phyloP scores from a whole-genome alignment of 2,888 invertebrate genomes.

The Agrilus mali region DNA sequence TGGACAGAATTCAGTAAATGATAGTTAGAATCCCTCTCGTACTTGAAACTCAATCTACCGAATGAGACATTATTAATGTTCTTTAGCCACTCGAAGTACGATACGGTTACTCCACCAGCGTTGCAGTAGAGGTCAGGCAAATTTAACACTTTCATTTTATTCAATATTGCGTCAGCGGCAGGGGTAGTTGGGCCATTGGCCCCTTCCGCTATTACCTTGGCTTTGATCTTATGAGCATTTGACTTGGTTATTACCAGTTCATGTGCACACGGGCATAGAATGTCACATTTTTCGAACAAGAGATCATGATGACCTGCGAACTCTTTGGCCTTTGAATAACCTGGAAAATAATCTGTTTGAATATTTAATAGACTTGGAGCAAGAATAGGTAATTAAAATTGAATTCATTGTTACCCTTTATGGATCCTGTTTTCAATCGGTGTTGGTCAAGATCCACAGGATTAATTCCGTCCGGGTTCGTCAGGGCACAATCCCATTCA shows the following conservation, averaged over 20 bases:
- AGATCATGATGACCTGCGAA: conserved; percentile 39
- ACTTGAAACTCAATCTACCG: conserved; percentile 75
- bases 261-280: conserved; percentile 85
- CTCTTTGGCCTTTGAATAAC: too few relatives aligned
- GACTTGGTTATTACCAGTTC: conserved; percentile 81
- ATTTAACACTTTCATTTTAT: conserved; percentile 60
- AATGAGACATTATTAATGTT: conserved; percentile 84
- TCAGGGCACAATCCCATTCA: conserved; percentile 51
- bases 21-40: conserved; percentile 74
- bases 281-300: conserved; percentile 81
- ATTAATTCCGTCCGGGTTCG: conserved; percentile 56
- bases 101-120: conserved; percentile 82
- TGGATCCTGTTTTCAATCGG: conserved; percentile 70
- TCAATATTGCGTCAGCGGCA: conserved; percentile 64
- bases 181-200: conserved; percentile 88
- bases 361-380: conserved; percentile 34
- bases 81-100: conserved; percentile 86
- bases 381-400: too few relatives aligned
- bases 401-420: conserved; percentile 84
- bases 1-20: conserved; percentile 52
- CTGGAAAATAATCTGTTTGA: conserved; percentile 41
- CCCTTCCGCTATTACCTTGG: conserved; percentile 81
- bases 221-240: conserved; percentile 76
- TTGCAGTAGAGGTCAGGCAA: conserved; percentile 68
- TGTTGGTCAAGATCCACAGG: conserved; percentile 66